Evolutionary conservation across 2,888 invertebrate genomes (phyloP).

Genomic region (Habroteleia sp.): DNA sequence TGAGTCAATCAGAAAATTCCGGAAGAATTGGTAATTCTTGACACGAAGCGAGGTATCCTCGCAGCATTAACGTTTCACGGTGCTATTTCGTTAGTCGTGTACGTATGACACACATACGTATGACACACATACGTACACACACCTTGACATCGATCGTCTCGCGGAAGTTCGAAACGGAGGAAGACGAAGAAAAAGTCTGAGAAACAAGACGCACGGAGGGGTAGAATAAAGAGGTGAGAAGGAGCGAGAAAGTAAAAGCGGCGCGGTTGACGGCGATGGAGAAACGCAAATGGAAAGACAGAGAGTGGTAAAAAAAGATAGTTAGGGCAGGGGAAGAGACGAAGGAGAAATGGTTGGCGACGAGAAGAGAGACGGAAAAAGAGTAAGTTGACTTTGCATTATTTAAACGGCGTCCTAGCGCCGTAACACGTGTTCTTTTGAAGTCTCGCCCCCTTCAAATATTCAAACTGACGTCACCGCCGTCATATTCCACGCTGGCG

Average conservation of each 20-base stretch:
- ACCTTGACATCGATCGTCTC: constrained; percentile 73
- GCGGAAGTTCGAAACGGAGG: constrained; percentile 50
- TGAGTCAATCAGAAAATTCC: constrained; percentile 60
- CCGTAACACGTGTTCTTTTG: constrained; percentile 81
- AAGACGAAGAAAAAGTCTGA: constrained; percentile 45
- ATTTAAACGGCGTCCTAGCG: constrained; percentile 80
- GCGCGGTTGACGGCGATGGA: constrained; percentile 13
- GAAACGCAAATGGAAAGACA: constrained; percentile 42
- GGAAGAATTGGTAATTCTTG: constrained; percentile 70
- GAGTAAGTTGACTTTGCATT: constrained; percentile 81
- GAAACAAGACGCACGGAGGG: constrained; percentile 42
- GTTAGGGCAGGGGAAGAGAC: constrained; percentile 55
- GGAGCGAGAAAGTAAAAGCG: constrained; percentile 40
- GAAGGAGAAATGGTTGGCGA: constrained; percentile 64
- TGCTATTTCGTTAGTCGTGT: constrained; percentile 55
- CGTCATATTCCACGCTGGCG: constrained; percentile 77
- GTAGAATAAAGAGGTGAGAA: constrained; percentile 58
- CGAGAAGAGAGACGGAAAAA: constrained; percentile 61
- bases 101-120: constrained; percentile 50
- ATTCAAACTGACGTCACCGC: constrained; percentile 80
- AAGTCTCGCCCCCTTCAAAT: constrained; percentile 80
- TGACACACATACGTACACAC: constrained; percentile 54
- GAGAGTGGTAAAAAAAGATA: constrained; percentile 32
- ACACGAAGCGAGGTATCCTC: constrained; percentile 69
- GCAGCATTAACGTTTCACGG: constrained; percentile 75